Conservation (phyloP, 2,113 vertebrate species). For the Lasiurus borealis region DNA sequence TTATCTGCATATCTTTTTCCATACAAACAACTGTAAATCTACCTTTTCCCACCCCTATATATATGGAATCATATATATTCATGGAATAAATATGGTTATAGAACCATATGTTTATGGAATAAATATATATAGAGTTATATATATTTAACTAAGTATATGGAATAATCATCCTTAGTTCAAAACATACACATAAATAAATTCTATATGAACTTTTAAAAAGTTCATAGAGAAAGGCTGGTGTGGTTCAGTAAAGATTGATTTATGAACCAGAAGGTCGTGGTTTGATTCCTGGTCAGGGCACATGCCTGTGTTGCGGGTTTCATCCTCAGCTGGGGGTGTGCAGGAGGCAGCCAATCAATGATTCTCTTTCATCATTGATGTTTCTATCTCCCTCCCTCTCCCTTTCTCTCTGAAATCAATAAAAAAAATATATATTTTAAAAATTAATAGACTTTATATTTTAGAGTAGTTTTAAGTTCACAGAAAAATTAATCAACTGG, state of each 20-base stretch:
- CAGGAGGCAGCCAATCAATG: no score
- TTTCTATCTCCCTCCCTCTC: no score
- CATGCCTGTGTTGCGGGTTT: no score
- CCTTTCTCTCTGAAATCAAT: no score
- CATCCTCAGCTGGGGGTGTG: no score
- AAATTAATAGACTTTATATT: background rate
- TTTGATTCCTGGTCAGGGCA: no score
- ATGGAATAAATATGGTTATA: background rate
- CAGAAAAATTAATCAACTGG: background rate
- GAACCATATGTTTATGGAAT: background rate
- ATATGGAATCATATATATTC: background rate
- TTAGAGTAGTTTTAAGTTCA: background rate
- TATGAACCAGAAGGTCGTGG: no score
- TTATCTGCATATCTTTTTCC: no score
- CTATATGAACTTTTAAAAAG: background rate
- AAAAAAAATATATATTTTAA: no score
- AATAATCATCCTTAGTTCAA: background rate
- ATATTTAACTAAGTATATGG: background rate
- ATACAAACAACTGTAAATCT: no score
- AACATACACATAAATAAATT: slow-evolving; percentile 28
- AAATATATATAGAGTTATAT: background rate
- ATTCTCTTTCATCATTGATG: no score
- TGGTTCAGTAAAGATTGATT: no score
- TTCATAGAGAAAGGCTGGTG: background rate
- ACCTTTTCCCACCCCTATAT: background rate